Evolutionary conservation across 2,113 vertebrate genomes (phyloP).

Genomic region (Seriola aureovittata): DNA sequence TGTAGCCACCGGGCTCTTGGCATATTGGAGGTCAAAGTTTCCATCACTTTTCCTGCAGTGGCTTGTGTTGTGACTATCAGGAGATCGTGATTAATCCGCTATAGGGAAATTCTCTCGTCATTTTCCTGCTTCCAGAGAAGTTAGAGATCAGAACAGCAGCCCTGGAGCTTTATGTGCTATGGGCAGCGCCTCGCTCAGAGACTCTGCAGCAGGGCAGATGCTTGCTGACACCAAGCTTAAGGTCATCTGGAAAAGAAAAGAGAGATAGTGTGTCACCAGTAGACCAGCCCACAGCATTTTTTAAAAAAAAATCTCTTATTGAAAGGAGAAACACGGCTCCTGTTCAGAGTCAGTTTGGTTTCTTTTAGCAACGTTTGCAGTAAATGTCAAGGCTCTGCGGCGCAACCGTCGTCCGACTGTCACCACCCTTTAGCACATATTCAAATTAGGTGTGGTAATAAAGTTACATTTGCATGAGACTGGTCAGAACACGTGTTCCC

Average conservation of each 20-base stretch:
- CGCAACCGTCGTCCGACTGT: background rate
- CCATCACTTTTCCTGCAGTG: background rate
- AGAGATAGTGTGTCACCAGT: background rate
- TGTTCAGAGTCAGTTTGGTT: background rate
- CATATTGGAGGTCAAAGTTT: background rate
- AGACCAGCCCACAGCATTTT: background rate
- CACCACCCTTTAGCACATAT: background rate
- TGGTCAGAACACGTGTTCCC: background rate
- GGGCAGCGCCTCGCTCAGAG: background rate
- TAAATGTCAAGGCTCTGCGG: background rate
- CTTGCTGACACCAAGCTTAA: constrained; percentile 21
- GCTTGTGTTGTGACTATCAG: background rate
- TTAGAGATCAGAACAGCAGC: background rate
- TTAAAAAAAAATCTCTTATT: background rate
- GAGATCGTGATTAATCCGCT: constrained; percentile 1
- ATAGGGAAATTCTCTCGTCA: constrained; percentile 8
- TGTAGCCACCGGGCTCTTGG: background rate
- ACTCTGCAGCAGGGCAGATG: background rate
- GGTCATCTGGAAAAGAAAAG: background rate
- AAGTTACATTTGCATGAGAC: constrained; percentile 34
- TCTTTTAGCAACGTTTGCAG: background rate
- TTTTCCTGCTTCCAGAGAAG: constrained; percentile 1
- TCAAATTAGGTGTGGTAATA: constrained; percentile 1
- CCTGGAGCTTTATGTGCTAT: background rate
- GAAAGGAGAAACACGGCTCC: constrained; percentile 1